phyloP scores from a whole-genome alignment of 2,888 invertebrate species.

The Teleogryllus oceanicus region DNA sequence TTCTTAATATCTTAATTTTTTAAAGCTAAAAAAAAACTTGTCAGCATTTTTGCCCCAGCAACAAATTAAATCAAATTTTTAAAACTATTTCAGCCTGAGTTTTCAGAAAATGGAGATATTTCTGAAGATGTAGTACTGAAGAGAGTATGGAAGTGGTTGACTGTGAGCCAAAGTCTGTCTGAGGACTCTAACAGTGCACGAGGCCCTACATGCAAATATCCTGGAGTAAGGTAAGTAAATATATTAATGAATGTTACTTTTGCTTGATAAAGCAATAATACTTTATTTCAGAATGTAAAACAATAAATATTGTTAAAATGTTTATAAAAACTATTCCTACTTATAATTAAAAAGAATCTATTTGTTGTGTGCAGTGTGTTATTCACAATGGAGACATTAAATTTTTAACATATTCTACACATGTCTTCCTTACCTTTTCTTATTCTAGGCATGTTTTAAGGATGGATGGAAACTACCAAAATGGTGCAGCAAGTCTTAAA shows the following conservation, averaged over 20 bases:
- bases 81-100: slow-evolving; percentile 56
- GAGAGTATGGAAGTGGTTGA: slow-evolving; percentile 81
- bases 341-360: too few relatives aligned
- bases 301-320: too few relatives aligned
- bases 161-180: slow-evolving; percentile 65
- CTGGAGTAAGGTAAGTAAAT: slow-evolving; percentile 43
- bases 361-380: too few relatives aligned
- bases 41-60: too few relatives aligned
- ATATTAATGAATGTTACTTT: too few relatives aligned
- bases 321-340: too few relatives aligned
- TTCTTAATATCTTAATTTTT: too few relatives aligned
- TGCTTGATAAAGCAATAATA: too few relatives aligned
- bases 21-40: too few relatives aligned
- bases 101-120: slow-evolving; percentile 75
- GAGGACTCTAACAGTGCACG: slow-evolving; percentile 52
- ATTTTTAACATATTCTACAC: too few relatives aligned
- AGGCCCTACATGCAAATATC: slow-evolving; percentile 36
- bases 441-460: slow-evolving; percentile 52
- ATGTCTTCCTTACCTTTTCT: background rate
- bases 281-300: too few relatives aligned
- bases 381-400: too few relatives aligned
- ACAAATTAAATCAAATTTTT: background rate
- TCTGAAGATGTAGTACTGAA: slow-evolving; percentile 65
- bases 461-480: slow-evolving; percentile 50
- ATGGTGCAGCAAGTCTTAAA: slow-evolving; percentile 50